A percentile compares a stretch with the other conserved stretches of the same genome.
Conservation (phyloP, 2,888 invertebrate genomes). For the Uloborus plumipes region DNA sequence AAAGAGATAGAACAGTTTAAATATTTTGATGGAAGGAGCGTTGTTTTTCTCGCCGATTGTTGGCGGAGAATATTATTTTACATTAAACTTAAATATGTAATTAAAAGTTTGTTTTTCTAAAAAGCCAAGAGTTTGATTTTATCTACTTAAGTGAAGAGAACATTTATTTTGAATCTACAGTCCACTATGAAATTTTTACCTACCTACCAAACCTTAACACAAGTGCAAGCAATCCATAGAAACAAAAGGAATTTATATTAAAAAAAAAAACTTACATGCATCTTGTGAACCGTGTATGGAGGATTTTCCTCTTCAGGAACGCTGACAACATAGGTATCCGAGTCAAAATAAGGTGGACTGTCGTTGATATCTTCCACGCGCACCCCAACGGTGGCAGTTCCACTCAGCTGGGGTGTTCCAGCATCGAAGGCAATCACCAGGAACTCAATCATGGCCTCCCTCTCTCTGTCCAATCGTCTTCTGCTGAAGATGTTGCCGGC, state of each 20-base stretch:
- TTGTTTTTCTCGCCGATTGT: no score
- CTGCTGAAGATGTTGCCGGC: slow-evolving; percentile 66
- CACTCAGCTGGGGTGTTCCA: slow-evolving; percentile 67
- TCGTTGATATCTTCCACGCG: slow-evolving; percentile 90
- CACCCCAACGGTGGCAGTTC: slow-evolving; percentile 71
- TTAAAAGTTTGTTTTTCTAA: no score
- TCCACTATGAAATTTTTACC: no score
- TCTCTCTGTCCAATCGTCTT: slow-evolving; percentile 66
- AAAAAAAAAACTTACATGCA: slow-evolving; percentile 60
- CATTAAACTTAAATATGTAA: no score
- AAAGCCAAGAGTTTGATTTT: no score
- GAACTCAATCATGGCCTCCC: slow-evolving; percentile 66
- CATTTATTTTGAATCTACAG: no score
- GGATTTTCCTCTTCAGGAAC: slow-evolving; percentile 67
- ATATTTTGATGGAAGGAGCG: no score
- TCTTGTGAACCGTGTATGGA: slow-evolving; percentile 67
- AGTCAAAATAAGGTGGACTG: slow-evolving; percentile 82
- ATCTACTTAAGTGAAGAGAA: no score
- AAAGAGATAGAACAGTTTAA: no score
- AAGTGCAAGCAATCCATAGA: neutral
- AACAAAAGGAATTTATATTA: neutral
- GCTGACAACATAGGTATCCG: slow-evolving; percentile 66
- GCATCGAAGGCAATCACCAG: slow-evolving; percentile 67
- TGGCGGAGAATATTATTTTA: no score
- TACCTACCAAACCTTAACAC: no score